phyloP scores from a whole-genome alignment of 2,113 vertebrate species.

The Boleophthalmus pectinirostris region DNA sequence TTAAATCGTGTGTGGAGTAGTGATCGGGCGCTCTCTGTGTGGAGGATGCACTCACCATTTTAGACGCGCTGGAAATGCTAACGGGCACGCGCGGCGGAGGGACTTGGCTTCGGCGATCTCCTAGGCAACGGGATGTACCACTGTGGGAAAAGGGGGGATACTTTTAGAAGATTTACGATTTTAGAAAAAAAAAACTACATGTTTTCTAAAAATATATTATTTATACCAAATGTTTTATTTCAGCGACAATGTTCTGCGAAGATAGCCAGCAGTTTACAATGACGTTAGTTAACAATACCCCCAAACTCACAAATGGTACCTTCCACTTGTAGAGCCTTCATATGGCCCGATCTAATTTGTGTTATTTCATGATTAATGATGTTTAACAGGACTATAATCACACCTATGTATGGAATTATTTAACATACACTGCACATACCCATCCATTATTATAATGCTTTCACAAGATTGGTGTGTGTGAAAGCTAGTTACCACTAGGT shows the following conservation, averaged over 20 bases:
- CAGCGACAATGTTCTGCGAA: neutral
- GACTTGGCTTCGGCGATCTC: slow-evolving; percentile 57
- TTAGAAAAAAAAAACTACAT: neutral
- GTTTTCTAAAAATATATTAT: neutral
- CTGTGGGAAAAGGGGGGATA: neutral
- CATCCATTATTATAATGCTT: neutral
- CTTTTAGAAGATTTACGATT: neutral
- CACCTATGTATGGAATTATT: neutral
- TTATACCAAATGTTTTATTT: neutral
- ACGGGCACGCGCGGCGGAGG: slow-evolving; percentile 47
- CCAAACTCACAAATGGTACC: neutral
- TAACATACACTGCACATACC: neutral
- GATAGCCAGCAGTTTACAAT: too few relatives aligned
- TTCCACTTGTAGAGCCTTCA: neutral
- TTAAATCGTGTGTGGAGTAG: too few relatives aligned
- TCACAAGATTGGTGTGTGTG: neutral
- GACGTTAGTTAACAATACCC: neutral
- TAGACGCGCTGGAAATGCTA: neutral
- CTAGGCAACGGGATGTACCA: slow-evolving; percentile 76
- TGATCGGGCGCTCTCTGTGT: neutral
- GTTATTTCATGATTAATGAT: neutral
- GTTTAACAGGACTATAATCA: neutral
- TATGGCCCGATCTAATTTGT: neutral
- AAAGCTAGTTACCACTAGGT: neutral
- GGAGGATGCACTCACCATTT: slow-evolving; percentile 43